Evolutionary conservation across 2,888 invertebrate species (phyloP).

Genomic region (Eutolmus rufibarbis): DNA sequence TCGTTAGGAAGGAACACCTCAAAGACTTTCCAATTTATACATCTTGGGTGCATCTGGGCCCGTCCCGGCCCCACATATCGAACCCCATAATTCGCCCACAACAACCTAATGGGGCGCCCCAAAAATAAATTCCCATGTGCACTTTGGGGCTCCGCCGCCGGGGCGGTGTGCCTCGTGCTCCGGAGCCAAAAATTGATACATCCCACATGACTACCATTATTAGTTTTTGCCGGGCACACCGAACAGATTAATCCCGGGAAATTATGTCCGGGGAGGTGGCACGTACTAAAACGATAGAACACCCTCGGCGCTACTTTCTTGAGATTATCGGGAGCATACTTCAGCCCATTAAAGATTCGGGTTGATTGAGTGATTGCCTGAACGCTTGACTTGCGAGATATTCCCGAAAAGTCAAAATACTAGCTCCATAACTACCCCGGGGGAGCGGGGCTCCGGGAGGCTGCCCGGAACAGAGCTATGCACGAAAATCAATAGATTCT

Average conservation of each 20-base stretch:
- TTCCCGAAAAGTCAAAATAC: neutral
- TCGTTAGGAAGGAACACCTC: neutral
- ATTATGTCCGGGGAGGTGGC: neutral
- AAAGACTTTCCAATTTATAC: neutral
- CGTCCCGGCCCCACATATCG: neutral
- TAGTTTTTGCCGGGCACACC: neutral
- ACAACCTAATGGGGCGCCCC: neutral
- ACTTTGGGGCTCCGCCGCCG: neutral
- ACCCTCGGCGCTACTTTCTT: neutral
- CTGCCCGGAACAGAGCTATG: neutral
- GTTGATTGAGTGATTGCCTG: constrained; percentile 11
- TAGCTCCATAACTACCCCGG: neutral
- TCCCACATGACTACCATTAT: neutral
- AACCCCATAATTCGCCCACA: neutral
- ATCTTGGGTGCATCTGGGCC: neutral
- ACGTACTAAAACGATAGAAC: neutral
- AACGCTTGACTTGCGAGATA: neutral
- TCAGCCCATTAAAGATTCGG: constrained; percentile 2
- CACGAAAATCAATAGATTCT: neutral
- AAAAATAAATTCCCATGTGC: neutral
- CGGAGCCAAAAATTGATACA: neutral
- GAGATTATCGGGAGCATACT: neutral
- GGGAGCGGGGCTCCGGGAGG: neutral
- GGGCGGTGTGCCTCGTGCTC: neutral
- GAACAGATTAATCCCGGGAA: neutral